Percentiles rank a stretch among this genome's conserved stretches.
phyloP scores from a whole-genome alignment of 2,113 vertebrate species.

The Syrrhaptes paradoxus region DNA sequence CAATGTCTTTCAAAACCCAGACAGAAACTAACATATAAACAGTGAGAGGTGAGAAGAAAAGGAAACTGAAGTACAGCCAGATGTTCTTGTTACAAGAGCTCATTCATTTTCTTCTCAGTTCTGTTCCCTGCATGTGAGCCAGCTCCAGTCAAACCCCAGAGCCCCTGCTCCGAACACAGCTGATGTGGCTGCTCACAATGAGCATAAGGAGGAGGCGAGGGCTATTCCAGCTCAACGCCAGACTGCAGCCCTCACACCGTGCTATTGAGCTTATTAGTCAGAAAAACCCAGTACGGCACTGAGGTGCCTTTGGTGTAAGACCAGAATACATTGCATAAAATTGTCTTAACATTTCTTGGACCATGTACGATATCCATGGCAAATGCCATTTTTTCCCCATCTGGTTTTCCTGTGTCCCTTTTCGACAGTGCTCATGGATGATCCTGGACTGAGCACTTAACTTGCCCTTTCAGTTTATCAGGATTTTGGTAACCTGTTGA shows the following conservation, averaged over 20 bases:
- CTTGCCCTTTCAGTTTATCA: neutral
- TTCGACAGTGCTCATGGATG: rapidly evolving
- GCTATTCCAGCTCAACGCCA: neutral
- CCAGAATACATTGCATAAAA: neutral
- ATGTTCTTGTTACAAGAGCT: neutral
- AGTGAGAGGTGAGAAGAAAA: slow-evolving; percentile 16
- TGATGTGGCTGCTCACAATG: neutral
- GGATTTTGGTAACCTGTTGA: neutral
- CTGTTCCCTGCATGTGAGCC: neutral
- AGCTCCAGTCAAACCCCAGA: neutral
- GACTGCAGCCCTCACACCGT: neutral
- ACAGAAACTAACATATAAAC: neutral
- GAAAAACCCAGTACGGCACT: neutral
- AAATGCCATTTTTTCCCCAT: neutral
- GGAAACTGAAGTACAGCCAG: slow-evolving; percentile 29
- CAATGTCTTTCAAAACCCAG: neutral
- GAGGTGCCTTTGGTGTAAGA: neutral
- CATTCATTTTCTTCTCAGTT: neutral
- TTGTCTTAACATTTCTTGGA: neutral
- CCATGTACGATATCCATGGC: neutral
- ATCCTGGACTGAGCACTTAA: neutral
- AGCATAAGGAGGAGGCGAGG: neutral
- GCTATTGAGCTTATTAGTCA: neutral
- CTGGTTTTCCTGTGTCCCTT: neutral
- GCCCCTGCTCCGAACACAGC: neutral